Evolutionary conservation across 2,113 vertebrate species (phyloP).

Genomic region (Asarcornis scutulata): DNA sequence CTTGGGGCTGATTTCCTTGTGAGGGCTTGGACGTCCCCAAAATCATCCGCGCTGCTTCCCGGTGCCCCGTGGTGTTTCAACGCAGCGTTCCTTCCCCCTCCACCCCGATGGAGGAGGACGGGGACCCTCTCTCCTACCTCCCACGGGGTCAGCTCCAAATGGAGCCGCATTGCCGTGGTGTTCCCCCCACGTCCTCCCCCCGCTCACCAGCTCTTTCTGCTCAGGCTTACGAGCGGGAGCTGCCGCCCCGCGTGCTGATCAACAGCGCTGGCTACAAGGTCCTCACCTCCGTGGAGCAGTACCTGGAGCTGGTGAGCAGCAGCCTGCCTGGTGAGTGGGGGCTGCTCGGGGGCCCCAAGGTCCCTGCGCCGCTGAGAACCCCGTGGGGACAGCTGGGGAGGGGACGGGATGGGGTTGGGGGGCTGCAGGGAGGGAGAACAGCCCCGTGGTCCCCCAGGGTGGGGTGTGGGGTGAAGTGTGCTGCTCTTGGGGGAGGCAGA

Average conservation of each 20-base stretch:
- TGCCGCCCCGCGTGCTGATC: conserved; percentile 83
- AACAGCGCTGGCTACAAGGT: conserved; percentile 92
- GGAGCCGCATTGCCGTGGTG: not conserved
- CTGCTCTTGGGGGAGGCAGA: not conserved
- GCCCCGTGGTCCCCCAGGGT: rapidly evolving
- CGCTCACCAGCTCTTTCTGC: not conserved
- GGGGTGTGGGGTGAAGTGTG: not conserved
- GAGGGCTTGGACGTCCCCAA: not conserved
- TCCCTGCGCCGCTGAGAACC: not conserved
- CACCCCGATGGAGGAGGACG: not conserved
- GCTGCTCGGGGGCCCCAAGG: not conserved
- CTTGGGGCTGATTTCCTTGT: not conserved
- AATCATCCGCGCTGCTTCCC: not conserved
- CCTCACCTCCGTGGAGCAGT: conserved; percentile 90
- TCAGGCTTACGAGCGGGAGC: conserved; percentile 86
- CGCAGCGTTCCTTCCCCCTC: not conserved
- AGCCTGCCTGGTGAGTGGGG: conserved; percentile 86
- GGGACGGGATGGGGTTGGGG: rapidly evolving
- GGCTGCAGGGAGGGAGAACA: not conserved
- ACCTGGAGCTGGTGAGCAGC: conserved; percentile 86
- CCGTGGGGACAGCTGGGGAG: not conserved
- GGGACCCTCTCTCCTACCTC: not conserved
- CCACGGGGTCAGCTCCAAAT: not conserved
- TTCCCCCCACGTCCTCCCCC: rapidly evolving
- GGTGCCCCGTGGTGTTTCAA: not conserved